Base-by-base conservation (phyloP, 2,113 vertebrate species). In the Brachionichthys hirsutus region DNA sequence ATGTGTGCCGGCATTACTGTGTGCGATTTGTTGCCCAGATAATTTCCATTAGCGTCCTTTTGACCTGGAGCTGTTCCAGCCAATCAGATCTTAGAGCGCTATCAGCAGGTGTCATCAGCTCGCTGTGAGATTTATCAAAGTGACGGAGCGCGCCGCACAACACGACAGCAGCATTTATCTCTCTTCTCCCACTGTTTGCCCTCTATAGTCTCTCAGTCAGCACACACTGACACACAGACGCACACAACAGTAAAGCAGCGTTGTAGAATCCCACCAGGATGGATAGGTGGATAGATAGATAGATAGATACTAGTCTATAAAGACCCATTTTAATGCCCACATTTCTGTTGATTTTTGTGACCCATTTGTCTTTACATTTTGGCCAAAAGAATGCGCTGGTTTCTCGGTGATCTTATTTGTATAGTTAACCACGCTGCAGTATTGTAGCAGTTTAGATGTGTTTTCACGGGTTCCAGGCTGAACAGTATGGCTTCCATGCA, bases 51-150 rank as follows among this genome's bases (percentile, higher is more conserved):
- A 87, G 83, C 76, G 79, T 85, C 86, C 82, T 58, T 80, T 75
- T 82, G 85, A 88, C 85, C 83, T 81, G 80, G 85, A 83, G 80
- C 75, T 52, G 73, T 74, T 84, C 82, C 83, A 85, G 60, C 88
- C 88, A 89, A 89, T 89, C 85, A 82, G 80, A 81, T 62, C 57
- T 60, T 42, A 77, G 83, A 64, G 72, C 75, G 75, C 74, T 85
- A 85, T 88, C 88, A 87, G 85, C 88, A 89, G 88, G 88, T 89
- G 88, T 83, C 69, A 55, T 85, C 88, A 82, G 75, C 83, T 79
- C 43, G 36, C 84, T 67, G 84, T 56, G 85, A 89, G 83, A 88
- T 88, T 85, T 80, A 89, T 89, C 88, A 87, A 85, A 88, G 86
- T 87, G 88, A 88, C 75, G 56, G 83, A 82, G 79, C 55, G 53